Evolutionary conservation across 2,888 invertebrate species (phyloP), one percentile per base, ranked within the genome.

Genomic region (Gandaritis pyraliata): DNA sequence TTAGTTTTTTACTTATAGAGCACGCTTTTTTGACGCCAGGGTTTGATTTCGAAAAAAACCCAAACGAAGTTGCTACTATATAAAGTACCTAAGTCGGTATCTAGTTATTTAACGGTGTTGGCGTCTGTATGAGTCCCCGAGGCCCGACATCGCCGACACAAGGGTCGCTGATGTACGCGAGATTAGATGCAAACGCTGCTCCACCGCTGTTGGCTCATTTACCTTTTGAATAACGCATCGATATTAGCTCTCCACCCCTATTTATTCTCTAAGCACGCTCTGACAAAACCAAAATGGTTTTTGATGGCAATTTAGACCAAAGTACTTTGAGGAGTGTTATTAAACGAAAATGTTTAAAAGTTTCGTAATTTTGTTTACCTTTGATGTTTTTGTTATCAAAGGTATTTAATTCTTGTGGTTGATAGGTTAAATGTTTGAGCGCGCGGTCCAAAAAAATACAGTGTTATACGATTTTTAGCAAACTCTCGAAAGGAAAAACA

Each of bases 111-210:
- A 58, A 61, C 61, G 69, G 77, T 74, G 77, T 71, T 74, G 75
- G 69, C 63, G 75, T 74, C 69, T 72, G 77, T 74, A 77, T 76
- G 73, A 76, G 71, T 73, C 85, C 76, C 77, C 66, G 54, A 80
- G 76, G 59, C 58, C 43, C 50, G 33, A 68, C 69, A 29, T 56
- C 71, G 66, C 76, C 69, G 48, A 62, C 72, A 66, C 77, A 72
- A 77, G 77, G 83, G 81, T 76, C 78, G 78, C 78, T 82, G 85
- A 81, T 83, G 83, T 77, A 73, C 73, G 74, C 77, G 73, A 86
- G 87, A 90, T 89, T 88, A 91, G 86, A 90, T 89, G 89, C 88
- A 90, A 90, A 91, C 83, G 89, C 88, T 81, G 83, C 82, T 75
- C 64, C 79, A 72, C 73, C 78, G 78, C 81, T 86, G 90, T 90